Evolutionary conservation across 23 tunicate genomes (phyloP).

Genomic region (Ascidia mentula): DNA sequence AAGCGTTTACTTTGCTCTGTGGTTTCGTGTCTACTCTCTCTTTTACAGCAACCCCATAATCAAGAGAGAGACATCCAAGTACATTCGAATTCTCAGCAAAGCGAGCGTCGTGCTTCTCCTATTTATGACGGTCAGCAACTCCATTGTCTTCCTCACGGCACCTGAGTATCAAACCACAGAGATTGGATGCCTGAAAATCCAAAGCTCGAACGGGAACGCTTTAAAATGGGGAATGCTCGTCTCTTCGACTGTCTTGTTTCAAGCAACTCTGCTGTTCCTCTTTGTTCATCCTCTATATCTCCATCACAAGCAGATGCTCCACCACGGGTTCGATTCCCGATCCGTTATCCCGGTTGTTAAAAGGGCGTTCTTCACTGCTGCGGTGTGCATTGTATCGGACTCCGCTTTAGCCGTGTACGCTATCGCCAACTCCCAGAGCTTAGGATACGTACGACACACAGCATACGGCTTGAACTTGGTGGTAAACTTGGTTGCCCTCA

Average conservation of each 20-base stretch:
- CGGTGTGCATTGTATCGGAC: conserved; percentile 24
- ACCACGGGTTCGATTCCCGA: conserved; percentile 25
- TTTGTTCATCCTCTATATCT: conserved; percentile 35
- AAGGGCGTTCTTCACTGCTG: conserved; percentile 36
- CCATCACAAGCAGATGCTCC: conserved; percentile 20
- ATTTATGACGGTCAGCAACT: conserved; percentile 21
- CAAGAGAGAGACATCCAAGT: neutral
- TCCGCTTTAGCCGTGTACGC: conserved; percentile 12
- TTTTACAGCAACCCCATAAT: conserved; percentile 42
- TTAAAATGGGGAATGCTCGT: conserved; percentile 41
- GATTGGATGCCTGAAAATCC: conserved; percentile 22
- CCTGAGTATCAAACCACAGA: conserved; percentile 19
- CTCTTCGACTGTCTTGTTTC: conserved; percentile 17
- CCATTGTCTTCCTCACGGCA: conserved; percentile 13
- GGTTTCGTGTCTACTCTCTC: conserved; percentile 43
- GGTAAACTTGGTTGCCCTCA: conserved; percentile 25
- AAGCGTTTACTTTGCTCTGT: conserved; percentile 36
- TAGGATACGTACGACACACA: conserved; percentile 26
- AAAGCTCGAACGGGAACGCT: neutral
- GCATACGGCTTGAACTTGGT: conserved; percentile 34
- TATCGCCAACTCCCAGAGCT: conserved; percentile 11
- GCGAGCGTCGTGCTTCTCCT: neutral
- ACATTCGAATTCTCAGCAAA: conserved; percentile 18
- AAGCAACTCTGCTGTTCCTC: conserved; percentile 27
- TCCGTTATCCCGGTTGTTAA: conserved; percentile 34